These are phyloP conservation scores for Acronicta leporina DNA, from an alignment of 2,888 invertebrate species.

Conservation along the genomic window DNA sequence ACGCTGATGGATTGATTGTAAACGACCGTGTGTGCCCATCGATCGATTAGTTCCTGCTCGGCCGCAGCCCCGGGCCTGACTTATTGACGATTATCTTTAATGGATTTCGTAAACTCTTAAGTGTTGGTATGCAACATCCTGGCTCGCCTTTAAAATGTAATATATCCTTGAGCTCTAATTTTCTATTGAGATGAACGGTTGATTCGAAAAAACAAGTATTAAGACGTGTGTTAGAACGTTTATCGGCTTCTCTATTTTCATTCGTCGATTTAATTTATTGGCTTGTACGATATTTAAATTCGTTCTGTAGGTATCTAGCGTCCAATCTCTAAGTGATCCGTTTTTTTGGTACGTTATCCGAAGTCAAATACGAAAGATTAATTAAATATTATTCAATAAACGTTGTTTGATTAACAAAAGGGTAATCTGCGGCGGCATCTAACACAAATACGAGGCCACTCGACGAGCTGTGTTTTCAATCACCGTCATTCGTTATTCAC, in stretches of 20 bases:
- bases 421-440: slow-evolving; percentile 88
- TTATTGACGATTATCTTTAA: slow-evolving; percentile 85
- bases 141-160: slow-evolving; percentile 69
- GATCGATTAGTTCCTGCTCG: slow-evolving; percentile 86
- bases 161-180: slow-evolving; percentile 73
- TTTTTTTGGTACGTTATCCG: slow-evolving; percentile 63
- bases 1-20: slow-evolving; percentile 88
- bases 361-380: slow-evolving; percentile 86
- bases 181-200: slow-evolving; percentile 73
- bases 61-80: slow-evolving; percentile 74
- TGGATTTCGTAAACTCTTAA: slow-evolving; percentile 83
- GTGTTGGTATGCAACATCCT: slow-evolving; percentile 77
- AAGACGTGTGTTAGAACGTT: slow-evolving; percentile 62
- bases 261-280: slow-evolving; percentile 39
- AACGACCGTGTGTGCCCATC: slow-evolving; percentile 82
- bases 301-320: slow-evolving; percentile 51
- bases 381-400: slow-evolving; percentile 87
- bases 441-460: slow-evolving; percentile 84
- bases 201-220: slow-evolving; percentile 67
- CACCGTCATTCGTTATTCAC: slow-evolving; percentile 87
- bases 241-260: slow-evolving; percentile 47
- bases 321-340: slow-evolving; percentile 58
- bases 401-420: slow-evolving; percentile 87
- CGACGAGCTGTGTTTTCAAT: slow-evolving; percentile 85
- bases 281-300: slow-evolving; percentile 55